These are phyloP conservation scores for Zoanthus sansibaricus DNA, from an alignment of 92 coral and sea anemone species.

Conservation along the genomic window DNA sequence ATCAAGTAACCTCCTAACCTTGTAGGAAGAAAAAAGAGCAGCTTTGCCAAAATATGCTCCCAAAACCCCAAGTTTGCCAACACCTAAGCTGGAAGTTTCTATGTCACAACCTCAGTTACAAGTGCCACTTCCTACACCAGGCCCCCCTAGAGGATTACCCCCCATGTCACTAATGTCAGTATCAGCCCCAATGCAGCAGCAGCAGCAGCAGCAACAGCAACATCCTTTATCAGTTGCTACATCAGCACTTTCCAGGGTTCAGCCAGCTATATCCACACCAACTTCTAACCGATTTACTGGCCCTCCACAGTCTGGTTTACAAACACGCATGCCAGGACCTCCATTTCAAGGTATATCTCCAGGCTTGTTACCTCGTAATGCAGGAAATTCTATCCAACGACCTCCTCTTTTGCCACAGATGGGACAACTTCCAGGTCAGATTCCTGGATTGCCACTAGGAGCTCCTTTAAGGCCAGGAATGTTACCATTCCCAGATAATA, in stretches of 20 bases:
- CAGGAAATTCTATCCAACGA: slow-evolving; percentile 35
- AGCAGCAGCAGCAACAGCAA: slow-evolving; percentile 22
- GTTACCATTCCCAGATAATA: slow-evolving; percentile 51
- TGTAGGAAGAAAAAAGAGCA: slow-evolving; percentile 94
- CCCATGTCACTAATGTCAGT: slow-evolving; percentile 60
- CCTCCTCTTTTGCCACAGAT: slow-evolving; percentile 71
- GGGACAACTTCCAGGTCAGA: slow-evolving; percentile 46
- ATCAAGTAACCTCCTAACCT: not conserved
- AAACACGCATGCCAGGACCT: slow-evolving; percentile 57
- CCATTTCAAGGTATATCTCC: slow-evolving; percentile 46
- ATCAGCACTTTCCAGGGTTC: slow-evolving; percentile 70
- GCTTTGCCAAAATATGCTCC: slow-evolving; percentile 81
- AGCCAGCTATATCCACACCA: slow-evolving; percentile 54
- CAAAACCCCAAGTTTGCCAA: slow-evolving; percentile 87
- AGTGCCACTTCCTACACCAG: slow-evolving; percentile 46
- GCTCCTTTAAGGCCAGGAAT: slow-evolving; percentile 84
- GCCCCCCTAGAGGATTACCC: slow-evolving; percentile 63
- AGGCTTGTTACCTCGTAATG: slow-evolving; percentile 30
- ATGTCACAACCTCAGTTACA: slow-evolving; percentile 65
- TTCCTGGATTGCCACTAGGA: slow-evolving; percentile 76
- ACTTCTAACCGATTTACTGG: slow-evolving; percentile 27
- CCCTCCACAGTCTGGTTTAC: slow-evolving; percentile 58
- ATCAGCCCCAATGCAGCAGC: slow-evolving; percentile 59
- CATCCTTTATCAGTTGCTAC: slow-evolving; percentile 56
- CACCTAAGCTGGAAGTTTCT: slow-evolving; percentile 71